Base-by-base conservation (phyloP, 2,113 vertebrate genomes). In the Lampris megalopsis region DNA sequence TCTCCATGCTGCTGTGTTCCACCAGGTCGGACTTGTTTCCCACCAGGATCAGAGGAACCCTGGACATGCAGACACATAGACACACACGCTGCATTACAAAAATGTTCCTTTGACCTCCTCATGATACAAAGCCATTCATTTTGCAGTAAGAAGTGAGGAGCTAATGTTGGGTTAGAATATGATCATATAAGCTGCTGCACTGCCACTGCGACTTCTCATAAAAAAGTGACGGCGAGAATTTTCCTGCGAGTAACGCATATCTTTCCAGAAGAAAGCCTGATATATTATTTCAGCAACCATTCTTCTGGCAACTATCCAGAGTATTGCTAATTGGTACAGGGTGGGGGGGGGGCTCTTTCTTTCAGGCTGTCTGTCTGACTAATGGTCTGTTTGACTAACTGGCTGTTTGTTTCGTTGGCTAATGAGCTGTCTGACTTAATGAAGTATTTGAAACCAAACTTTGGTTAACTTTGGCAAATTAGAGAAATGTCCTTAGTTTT, bases 1-100 rank as follows among this genome's bases (percentile, higher is more conserved):
- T 97, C 90, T 99, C 97, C 98, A 99, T 98, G 88, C 97, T 98
- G 92, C 97, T 99, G 75, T 99, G 97, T 45, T 99, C 97, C 88
- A 99, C 96, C 80, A 99, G 91, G 91, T 99, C 98, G 1, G 97
- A 99, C 83, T 99, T 99, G 92, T 99, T 99, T 77, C 97, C 98
- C 89, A 99, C 98, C 90, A 99, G 84, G 90, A 99, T 99, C 85
- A 99, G 94, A 90, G 98, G 97, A 80, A 99, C 93, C 89, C 98
- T 98, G 72, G 8, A 69, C 10, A 63, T 38, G 79, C 9, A 48
- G 10, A 57, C 35, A 56, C 7, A 53, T 9, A 52, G 13, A 52
- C 47, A 73, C 57, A 69, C 52, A 69, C n/a, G n/a, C 49, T 24
- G 24, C 24, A 24, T 24, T 24, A 24, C 24, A 24, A 24, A 24